Conservation (phyloP, 2,113 vertebrate species). For the Vimba vimba region DNA sequence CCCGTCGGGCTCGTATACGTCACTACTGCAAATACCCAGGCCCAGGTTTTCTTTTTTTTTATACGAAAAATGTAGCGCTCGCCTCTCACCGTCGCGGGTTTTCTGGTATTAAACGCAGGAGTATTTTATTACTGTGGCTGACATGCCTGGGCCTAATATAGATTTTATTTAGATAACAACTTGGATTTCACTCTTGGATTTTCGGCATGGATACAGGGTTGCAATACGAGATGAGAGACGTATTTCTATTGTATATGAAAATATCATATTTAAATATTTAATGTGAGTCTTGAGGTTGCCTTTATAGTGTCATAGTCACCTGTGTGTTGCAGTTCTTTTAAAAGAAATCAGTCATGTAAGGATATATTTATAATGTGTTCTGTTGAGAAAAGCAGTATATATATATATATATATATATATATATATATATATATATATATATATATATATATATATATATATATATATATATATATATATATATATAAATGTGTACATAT, state of each 20-base stretch:
- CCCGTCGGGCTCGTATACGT: background rate
- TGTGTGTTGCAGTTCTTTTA: slow-evolving; percentile 61
- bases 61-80: slow-evolving; percentile 45
- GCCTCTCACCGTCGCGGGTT: slow-evolving; percentile 12
- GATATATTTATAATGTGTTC: slow-evolving; percentile 59
- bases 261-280: slow-evolving; percentile 71
- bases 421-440: too few species aligned
- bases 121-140: slow-evolving; percentile 67
- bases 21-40: background rate
- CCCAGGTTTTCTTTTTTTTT: background rate
- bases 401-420: too few species aligned
- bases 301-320: slow-evolving; percentile 59
- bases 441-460: too few species aligned
- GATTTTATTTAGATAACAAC: slow-evolving; percentile 75
- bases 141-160: slow-evolving; percentile 62
- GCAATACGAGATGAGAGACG: slow-evolving; percentile 63
- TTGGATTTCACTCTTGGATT: slow-evolving; percentile 54
- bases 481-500: background rate
- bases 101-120: slow-evolving; percentile 59
- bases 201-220: slow-evolving; percentile 69
- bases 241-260: slow-evolving; percentile 71
- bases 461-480: too few species aligned
- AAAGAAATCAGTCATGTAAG: slow-evolving; percentile 39
- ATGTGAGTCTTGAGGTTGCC: slow-evolving; percentile 52
- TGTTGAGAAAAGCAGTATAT: slow-evolving; percentile 41